A percentile compares a stretch with the other conserved stretches of the same genome.
Conservation (phyloP, 2,888 invertebrate genomes). For the Timandra comae region DNA sequence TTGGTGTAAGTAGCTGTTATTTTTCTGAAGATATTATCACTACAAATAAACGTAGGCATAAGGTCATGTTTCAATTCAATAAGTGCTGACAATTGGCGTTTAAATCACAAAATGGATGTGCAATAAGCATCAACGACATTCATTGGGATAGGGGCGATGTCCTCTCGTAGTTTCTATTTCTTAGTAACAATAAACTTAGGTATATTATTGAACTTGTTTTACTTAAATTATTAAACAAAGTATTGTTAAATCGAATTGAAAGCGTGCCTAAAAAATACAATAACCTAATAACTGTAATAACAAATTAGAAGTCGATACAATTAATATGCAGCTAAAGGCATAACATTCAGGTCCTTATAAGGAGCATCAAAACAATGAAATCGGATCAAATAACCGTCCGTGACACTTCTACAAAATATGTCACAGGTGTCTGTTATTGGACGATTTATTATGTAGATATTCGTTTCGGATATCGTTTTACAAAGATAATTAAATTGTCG, state of each 20-base stretch:
- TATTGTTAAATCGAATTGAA: too few relatives aligned
- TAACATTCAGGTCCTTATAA: constrained; percentile 11
- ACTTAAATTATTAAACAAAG: too few relatives aligned
- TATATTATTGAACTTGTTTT: too few relatives aligned
- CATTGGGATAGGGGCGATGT: constrained; percentile 53
- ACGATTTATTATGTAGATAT: constrained; percentile 7
- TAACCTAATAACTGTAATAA: too few relatives aligned
- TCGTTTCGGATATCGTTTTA: too few relatives aligned
- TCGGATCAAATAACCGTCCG: constrained; percentile 48
- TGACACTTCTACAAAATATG: constrained; percentile 51
- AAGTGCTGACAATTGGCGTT: constrained; percentile 47
- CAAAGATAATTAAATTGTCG: too few relatives aligned
- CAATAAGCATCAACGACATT: constrained; percentile 49
- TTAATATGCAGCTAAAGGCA: too few relatives aligned
- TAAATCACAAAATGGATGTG: constrained; percentile 45
- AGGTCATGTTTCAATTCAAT: constrained; percentile 30
- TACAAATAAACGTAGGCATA: constrained; percentile 13
- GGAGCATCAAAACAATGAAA: constrained; percentile 27
- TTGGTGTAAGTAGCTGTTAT: background rate
- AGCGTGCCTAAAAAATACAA: too few relatives aligned
- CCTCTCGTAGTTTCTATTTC: too few relatives aligned
- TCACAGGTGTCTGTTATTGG: constrained; percentile 30
- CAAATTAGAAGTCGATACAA: too few relatives aligned
- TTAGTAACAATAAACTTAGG: too few relatives aligned
- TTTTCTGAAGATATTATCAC: background rate